Conservation (phyloP, 2,888 invertebrate genomes). For the Disparrhopalites patrizii region DNA sequence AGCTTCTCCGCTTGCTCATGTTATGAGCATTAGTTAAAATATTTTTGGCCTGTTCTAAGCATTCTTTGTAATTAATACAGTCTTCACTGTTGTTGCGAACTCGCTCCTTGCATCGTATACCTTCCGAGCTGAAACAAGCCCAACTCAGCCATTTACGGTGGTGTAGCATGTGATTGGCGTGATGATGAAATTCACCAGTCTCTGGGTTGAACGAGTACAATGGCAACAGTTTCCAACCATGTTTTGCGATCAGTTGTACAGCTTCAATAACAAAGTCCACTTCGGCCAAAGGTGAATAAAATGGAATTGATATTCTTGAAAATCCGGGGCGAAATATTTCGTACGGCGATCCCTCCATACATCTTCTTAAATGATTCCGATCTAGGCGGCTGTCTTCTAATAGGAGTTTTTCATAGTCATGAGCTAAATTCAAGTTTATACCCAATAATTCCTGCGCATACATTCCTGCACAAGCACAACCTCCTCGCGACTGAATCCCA, state of each 20-base stretch:
- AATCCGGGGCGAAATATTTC: conserved; percentile 83
- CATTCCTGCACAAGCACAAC: conserved; percentile 56
- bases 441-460: conserved; percentile 82
- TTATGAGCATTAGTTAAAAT: conserved; percentile 72
- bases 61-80: conserved; percentile 69
- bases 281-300: conserved; percentile 74
- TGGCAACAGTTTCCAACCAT: conserved; percentile 84
- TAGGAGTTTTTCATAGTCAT: conserved; percentile 68
- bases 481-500: conserved; percentile 73
- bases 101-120: conserved; percentile 69
- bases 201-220: conserved; percentile 82
- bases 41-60: conserved; percentile 72
- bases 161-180: conserved; percentile 69
- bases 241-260: conserved; percentile 77
- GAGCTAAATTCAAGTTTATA: conserved; percentile 70
- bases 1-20: conserved; percentile 67
- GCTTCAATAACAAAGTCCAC: conserved; percentile 78
- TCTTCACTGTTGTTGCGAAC: conserved; percentile 49
- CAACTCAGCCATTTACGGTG: conserved; percentile 79
- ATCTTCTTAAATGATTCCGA: conserved; percentile 55
- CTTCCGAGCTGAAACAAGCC: conserved; percentile 69
- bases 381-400: conserved; percentile 61
- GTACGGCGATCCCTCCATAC: conserved; percentile 56
- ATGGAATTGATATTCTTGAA: conserved; percentile 77
- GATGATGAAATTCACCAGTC: conserved; percentile 86